phyloP scores from a whole-genome alignment of 2,113 vertebrate species.

The Lamprotornis superbus region DNA sequence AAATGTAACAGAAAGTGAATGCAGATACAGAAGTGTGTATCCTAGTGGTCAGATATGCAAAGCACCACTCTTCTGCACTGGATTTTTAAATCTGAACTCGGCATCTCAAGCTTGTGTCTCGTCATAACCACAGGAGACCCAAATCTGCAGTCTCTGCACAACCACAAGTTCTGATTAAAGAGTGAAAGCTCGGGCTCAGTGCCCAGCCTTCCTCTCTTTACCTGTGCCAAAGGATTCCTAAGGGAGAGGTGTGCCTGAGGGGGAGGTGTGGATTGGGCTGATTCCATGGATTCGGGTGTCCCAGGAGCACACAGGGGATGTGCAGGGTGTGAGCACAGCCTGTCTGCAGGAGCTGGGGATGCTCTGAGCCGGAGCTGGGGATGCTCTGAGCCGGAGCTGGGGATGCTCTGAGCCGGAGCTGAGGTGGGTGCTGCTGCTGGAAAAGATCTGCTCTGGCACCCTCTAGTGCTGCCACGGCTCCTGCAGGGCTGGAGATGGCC shows the following conservation, averaged over 20 bases:
- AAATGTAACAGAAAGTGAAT: neutral
- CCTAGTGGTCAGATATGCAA: neutral
- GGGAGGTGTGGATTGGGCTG: neutral
- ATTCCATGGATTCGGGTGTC: neutral
- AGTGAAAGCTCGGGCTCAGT: neutral
- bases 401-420: no score
- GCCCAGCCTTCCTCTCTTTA: neutral
- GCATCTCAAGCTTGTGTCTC: constrained; percentile 21
- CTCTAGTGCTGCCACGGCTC: neutral
- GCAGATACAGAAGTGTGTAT: neutral
- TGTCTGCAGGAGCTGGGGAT: neutral
- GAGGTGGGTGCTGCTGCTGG: neutral
- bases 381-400: no score
- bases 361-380: no score
- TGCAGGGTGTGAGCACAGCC: neutral
- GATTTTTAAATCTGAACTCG: constrained; percentile 10
- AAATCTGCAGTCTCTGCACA: neutral
- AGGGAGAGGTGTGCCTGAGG: neutral
- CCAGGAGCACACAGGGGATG: neutral
- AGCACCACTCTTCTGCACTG: neutral
- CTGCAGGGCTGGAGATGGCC: neutral
- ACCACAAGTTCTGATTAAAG: neutral
- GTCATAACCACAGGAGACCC: constrained; percentile 26
- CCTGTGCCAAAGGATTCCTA: neutral
- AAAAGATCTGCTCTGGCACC: constrained; percentile 27